Evolutionary conservation across 1,140 invertebrate genomes (phyloP), one percentile per base, ranked within the genome.

Genomic region (Apocrypta bakeri): DNA sequence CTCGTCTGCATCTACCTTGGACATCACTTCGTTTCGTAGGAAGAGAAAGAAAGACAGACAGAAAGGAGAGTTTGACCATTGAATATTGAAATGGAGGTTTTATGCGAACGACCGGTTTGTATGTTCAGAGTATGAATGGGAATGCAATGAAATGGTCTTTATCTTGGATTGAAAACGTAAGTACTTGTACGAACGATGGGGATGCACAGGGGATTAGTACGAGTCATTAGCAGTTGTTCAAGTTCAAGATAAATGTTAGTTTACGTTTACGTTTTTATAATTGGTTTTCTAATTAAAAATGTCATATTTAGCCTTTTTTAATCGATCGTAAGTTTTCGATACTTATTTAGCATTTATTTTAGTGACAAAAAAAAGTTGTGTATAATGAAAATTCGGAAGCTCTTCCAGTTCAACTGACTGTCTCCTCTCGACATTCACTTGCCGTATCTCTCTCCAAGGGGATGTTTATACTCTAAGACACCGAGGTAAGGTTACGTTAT

Each of bases 401-500:
- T 3, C 42, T 3, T 17, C 42, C 14, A 12, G 12, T 7, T 17
- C 48, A n/a, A 21, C 48, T 56, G 48, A 56, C 48, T 56, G 48
- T 56, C 2, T 56, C 17, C 48, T 25, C 63, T 63, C 24, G 9
- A 8, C 63, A 29, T 66, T 17, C 1, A n/a, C 14, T 75, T 1
- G 17, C 27, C 31, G 11, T 21, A 56, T 31, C 29, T 61, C 48
- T 56, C 0, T 75, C 40, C 27, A 0, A 77, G 68, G 64, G 40
- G 17, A 69, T 29, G 17, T 2, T 48, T 24, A n/a, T n/a, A 79
- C n/a, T 48, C 42, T 79, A 79, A 74, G 31, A 40, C 71, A 74
- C 17, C n/a, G 66, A 83, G 87, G 86, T 87, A 87, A 85, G 87
- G 86, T 90, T 90, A 90, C 89, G 87, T 87, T 87, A 87, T 88